These are phyloP conservation scores for Chrysina gloriosa DNA, from an alignment of 2,888 invertebrate species.

Conservation along the genomic window DNA sequence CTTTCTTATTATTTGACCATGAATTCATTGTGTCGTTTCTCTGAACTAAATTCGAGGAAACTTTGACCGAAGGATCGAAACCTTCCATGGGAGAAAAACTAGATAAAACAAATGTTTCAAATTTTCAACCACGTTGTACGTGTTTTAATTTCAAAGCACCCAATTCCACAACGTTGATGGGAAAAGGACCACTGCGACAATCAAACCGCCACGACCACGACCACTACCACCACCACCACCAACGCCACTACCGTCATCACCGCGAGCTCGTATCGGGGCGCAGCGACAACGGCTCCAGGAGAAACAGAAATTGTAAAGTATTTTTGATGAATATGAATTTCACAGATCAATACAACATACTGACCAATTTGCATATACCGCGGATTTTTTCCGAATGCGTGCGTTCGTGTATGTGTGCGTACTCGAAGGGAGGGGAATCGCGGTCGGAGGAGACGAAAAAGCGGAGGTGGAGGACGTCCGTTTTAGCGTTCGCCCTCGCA, in stretches of 20 bases:
- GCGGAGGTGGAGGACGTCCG: not conserved
- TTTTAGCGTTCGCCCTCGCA: not conserved
- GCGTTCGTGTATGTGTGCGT: not conserved
- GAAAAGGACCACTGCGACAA: too few relatives aligned
- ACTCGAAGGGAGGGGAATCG: conserved; percentile 3
- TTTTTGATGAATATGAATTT: conserved; percentile 44
- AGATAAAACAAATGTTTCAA: too few relatives aligned
- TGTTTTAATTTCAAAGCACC: too few relatives aligned
- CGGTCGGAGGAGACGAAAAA: not conserved
- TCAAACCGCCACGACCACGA: not conserved
- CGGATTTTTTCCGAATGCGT: conserved; percentile 5
- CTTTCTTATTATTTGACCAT: too few relatives aligned
- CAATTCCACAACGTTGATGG: too few relatives aligned
- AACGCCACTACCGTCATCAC: not conserved
- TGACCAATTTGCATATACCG: conserved; percentile 42
- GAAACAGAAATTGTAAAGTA: conserved; percentile 44
- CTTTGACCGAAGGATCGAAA: too few relatives aligned
- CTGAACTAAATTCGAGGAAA: too few relatives aligned
- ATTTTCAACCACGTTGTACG: too few relatives aligned
- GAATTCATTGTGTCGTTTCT: too few relatives aligned
- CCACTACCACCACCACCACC: not conserved
- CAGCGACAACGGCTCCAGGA: not conserved
- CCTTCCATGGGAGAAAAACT: too few relatives aligned
- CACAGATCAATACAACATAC: conserved; percentile 41
- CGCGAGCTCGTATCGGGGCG: not conserved